phyloP scores from a whole-genome alignment of 2,888 invertebrate species.

The Euzophera pinguis region DNA sequence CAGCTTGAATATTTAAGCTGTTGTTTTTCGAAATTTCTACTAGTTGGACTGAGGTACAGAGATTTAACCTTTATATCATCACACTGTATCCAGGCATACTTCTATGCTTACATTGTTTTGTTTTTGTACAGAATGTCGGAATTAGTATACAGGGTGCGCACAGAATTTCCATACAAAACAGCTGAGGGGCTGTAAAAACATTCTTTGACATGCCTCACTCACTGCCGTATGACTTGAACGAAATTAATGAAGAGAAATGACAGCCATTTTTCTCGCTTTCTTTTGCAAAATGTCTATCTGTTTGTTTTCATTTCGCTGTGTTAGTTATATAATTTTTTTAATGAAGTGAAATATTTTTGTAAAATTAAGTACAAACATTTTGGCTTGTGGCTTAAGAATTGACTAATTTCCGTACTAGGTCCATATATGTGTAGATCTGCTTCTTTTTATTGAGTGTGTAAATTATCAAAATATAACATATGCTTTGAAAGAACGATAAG shows the following conservation, averaged over 20 bases:
- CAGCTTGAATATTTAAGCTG: no score
- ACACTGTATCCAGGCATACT: not conserved
- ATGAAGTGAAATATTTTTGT: no score
- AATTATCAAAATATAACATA: no score
- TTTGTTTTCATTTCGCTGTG: not conserved
- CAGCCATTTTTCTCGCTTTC: not conserved
- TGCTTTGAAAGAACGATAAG: no score
- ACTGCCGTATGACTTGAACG: constrained; percentile 9
- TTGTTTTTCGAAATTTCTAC: no score
- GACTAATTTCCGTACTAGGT: no score
- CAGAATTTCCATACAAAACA: constrained; percentile 8
- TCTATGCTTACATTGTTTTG: not conserved
- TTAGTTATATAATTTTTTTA: no score
- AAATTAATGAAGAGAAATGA: constrained; percentile 7
- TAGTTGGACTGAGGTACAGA: no score
- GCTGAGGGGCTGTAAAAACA: not conserved
- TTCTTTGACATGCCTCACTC: constrained; percentile 4
- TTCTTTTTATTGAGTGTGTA: no score
- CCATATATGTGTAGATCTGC: no score
- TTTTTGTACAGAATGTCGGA: not conserved
- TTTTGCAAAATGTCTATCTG: not conserved
- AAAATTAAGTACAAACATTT: no score
- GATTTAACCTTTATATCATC: not conserved
- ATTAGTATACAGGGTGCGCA: constrained; percentile 9
- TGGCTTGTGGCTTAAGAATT: no score